Evolutionary conservation across 2,888 invertebrate genomes (phyloP), one percentile per base, ranked within the genome.

Genomic region (Synergus laeviventris): DNA sequence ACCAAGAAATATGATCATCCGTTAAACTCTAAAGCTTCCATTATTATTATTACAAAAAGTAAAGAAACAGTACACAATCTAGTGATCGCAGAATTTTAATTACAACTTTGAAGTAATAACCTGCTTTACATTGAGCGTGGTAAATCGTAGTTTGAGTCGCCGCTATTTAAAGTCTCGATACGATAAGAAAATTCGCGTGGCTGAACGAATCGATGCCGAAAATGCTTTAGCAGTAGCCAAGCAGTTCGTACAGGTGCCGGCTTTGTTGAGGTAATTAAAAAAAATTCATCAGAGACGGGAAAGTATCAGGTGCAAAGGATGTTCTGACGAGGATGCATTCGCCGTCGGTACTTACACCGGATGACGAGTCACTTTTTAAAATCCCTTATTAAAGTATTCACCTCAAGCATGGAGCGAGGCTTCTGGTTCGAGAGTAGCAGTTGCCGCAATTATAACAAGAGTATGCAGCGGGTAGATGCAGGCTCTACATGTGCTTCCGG

Each of bases 291-390:
- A 84, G 82, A 78, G 79, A 81, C 82, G 82, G 84, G 85, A 86
- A 86, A 85, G 86, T 87, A 88, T 90, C 89, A 90, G 90, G 89
- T 90, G 90, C 87, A 86, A 81, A 77, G 78, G 76, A 82, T 83
- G 82, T 81, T 81, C 78, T 54, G 61, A 70, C 66, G 60, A 74
- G 81, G 36, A 70, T 70, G 70, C 49, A 54, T 49, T 70, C 83
- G 81, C 82, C 84, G 84, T 86, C 84, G 85, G 86, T 87, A 89
- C 89, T 89, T 89, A 89, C 85, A 86, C 84, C 83, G 84, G 81
- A 89, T 90, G 90, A 90, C 90, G 88, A 83, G 87, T 85, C 90
- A 86, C 85, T 90, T 90, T 90, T 88, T 83, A 80, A 86, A 86
- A 81, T 79, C 77, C 73, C 70, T 70, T 70, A 70, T 70, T 49